Percentiles rank a stretch among this genome's conserved stretches.
Conservation (phyloP, 2,797 vertebrate species). For the Ptychobarbus kaznakovi region DNA sequence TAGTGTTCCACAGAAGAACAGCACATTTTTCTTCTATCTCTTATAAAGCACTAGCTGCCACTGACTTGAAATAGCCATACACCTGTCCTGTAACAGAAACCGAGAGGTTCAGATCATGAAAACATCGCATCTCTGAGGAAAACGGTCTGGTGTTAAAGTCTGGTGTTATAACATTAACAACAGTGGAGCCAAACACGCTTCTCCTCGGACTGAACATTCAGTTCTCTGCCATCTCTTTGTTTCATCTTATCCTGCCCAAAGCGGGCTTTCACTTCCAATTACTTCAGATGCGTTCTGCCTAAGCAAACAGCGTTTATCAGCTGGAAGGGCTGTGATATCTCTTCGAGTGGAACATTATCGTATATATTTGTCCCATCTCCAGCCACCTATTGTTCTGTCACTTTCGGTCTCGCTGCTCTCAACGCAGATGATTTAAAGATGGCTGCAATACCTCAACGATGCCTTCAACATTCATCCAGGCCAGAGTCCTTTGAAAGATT, state of each 20-base stretch:
- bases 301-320: conserved; percentile 38
- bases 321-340: conserved; percentile 3
- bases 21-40: background rate
- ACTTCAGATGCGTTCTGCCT: conserved; percentile 25
- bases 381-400: conserved; percentile 32
- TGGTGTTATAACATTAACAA: conserved; percentile 15
- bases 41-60: background rate
- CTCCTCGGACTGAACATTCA: conserved; percentile 2
- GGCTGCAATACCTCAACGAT: conserved; percentile 8
- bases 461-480: background rate
- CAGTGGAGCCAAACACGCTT: background rate
- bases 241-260: conserved; percentile 33
- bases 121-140: background rate
- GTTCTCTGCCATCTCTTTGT: conserved; percentile 14
- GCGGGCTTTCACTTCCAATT: conserved; percentile 13
- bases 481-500: background rate
- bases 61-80: background rate
- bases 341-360: conserved; percentile 27
- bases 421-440: background rate
- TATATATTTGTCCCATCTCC: conserved; percentile 37
- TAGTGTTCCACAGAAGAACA: background rate
- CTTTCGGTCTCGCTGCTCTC: background rate
- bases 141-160: background rate
- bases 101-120: background rate
- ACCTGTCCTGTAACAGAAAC: background rate